These are phyloP conservation scores for Campylomormyrus tamandua DNA, from an alignment of 2,113 vertebrate species.

Conservation along the genomic window DNA sequence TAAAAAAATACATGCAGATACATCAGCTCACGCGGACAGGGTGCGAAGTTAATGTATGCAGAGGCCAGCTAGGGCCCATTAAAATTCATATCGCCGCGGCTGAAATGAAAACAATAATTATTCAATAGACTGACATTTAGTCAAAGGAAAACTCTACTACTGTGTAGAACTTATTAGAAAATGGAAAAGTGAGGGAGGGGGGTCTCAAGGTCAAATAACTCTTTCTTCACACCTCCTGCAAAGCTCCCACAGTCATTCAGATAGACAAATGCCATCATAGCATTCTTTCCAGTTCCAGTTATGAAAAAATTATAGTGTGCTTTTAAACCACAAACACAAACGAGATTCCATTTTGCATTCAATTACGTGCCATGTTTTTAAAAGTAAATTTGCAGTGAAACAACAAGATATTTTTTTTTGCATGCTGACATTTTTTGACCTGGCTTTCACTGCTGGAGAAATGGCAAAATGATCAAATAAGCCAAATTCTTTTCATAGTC, in stretches of 20 bases:
- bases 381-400: not conserved
- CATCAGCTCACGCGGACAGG: not conserved
- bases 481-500: not conserved
- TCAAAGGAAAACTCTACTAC: not conserved
- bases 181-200: not conserved
- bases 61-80: not conserved
- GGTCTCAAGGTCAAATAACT: constrained; percentile 1
- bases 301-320: not conserved
- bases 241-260: not conserved
- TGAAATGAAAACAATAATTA: constrained; percentile 12
- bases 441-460: not conserved
- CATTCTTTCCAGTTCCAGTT: not conserved
- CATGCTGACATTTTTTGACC: not conserved
- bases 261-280: not conserved
- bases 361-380: not conserved
- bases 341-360: not conserved
- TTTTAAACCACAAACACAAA: not conserved
- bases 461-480: not conserved
- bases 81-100: constrained; percentile 3
- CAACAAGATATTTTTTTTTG: not conserved
- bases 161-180: not conserved
- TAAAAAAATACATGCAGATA: not conserved
- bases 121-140: constrained; percentile 16
- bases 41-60: not conserved
- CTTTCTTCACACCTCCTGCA: not conserved